Percentiles rank a stretch among this genome's conserved stretches.
Evolutionary conservation across 2,113 vertebrate genomes (phyloP).

Genomic region (Sinocyclocheilus rhinocerous): DNA sequence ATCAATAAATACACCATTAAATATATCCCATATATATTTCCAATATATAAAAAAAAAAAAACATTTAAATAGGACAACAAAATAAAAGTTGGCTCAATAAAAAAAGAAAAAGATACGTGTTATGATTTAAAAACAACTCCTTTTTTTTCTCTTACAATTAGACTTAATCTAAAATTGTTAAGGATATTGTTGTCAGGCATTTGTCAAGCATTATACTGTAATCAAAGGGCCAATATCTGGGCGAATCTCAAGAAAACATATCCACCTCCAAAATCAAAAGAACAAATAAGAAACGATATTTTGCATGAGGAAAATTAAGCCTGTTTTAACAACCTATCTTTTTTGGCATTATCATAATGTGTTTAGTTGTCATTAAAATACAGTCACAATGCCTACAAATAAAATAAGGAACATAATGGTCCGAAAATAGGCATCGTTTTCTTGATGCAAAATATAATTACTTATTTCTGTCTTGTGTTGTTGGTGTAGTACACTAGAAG

Average conservation of each 20-base stretch:
- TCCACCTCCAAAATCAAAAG: neutral
- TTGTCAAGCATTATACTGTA: conserved; percentile 82
- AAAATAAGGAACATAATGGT: neutral
- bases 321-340: neutral
- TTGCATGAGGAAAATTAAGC: neutral
- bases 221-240: conserved; percentile 71
- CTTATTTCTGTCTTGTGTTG: too few species aligned
- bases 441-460: neutral
- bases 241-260: conserved; percentile 1
- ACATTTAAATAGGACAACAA: conserved; percentile 82
- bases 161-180: conserved; percentile 79
- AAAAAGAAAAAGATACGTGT: conserved; percentile 73
- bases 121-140: conserved; percentile 77
- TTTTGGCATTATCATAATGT: neutral
- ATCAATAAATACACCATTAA: conserved; percentile 84
- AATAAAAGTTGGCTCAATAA: conserved; percentile 75
- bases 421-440: neutral
- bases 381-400: neutral
- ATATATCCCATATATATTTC: conserved; percentile 79
- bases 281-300: neutral
- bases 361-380: neutral
- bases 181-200: conserved; percentile 82
- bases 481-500: neutral
- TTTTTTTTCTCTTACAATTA: conserved; percentile 68
- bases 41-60: conserved; percentile 65